Percentiles rank a stretch among this genome's conserved stretches.
Conservation (phyloP, 2,797 vertebrate species). For the Basileuterus tristriatus region DNA sequence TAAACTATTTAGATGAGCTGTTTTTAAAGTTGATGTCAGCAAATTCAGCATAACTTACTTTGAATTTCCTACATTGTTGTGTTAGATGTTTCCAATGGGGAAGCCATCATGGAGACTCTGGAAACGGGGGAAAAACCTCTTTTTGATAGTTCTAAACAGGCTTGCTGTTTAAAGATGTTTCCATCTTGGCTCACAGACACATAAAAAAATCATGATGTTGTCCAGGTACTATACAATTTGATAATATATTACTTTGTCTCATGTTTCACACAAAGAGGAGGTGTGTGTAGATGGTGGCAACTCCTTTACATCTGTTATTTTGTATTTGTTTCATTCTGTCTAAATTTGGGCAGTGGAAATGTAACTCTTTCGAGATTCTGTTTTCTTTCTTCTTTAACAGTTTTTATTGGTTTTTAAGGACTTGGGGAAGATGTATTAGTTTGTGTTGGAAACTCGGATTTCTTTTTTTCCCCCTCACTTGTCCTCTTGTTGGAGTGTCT, state of each 20-base stretch:
- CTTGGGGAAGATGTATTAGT: background rate
- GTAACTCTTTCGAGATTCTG: rapidly evolving
- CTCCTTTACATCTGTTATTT: background rate
- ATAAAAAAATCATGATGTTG: background rate
- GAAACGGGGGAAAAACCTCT: rapidly evolving
- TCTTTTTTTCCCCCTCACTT: background rate
- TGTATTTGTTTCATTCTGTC: background rate
- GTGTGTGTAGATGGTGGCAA: background rate
- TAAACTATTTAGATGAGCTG: background rate
- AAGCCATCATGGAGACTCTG: background rate
- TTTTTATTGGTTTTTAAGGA: background rate
- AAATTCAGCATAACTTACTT: background rate
- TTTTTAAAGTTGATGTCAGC: background rate
- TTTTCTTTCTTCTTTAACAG: background rate
- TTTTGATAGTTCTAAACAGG: background rate
- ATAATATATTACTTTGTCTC: background rate
- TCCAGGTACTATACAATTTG: background rate
- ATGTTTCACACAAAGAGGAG: background rate
- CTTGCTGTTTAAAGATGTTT: background rate
- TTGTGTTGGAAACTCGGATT: background rate
- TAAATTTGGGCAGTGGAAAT: background rate
- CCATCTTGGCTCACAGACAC: rapidly evolving
- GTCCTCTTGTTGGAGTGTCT: background rate
- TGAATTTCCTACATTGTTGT: background rate
- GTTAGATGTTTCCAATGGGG: background rate